Percentiles rank a stretch among this genome's conserved stretches.
Conservation (phyloP, 2,888 invertebrate species). For the Maniola hyperantus region DNA sequence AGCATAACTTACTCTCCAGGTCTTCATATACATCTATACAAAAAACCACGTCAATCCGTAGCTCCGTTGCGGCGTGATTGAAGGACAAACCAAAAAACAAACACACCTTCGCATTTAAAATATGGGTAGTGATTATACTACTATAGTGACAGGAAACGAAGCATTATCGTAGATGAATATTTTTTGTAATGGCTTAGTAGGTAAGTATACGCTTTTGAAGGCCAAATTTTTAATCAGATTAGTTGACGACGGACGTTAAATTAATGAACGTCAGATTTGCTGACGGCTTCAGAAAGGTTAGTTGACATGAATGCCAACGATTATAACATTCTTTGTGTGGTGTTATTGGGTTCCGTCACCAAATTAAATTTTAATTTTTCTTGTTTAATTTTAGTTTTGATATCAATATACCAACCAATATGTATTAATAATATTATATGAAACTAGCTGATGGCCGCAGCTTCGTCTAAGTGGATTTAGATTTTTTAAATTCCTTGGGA, state of each 20-base stretch:
- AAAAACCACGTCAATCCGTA: too few relatives aligned
- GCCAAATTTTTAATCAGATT: slow-evolving; percentile 59
- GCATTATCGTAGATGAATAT: slow-evolving; percentile 13
- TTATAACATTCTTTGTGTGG: slow-evolving; percentile 20
- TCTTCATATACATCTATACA: too few relatives aligned
- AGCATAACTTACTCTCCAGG: too few relatives aligned
- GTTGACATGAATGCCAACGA: slow-evolving; percentile 10
- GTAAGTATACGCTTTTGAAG: slow-evolving; percentile 38
- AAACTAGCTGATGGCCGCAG: too few relatives aligned
- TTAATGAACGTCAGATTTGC: slow-evolving; percentile 47
- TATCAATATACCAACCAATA: background rate
- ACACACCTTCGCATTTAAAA: too few relatives aligned
- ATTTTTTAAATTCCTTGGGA: too few relatives aligned
- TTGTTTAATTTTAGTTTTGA: background rate
- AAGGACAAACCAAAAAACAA: too few relatives aligned
- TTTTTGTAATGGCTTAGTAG: slow-evolving; percentile 22
- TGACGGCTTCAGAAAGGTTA: slow-evolving; percentile 24
- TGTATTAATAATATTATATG: background rate
- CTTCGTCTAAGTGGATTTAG: too few relatives aligned
- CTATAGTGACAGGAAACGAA: slow-evolving; percentile 17
- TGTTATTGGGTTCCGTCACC: slow-evolving; percentile 11
- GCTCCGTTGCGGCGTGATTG: too few relatives aligned
- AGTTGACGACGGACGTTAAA: slow-evolving; percentile 51
- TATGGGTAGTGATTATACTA: background rate
- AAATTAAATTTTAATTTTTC: background rate